phyloP scores from a whole-genome alignment of 2,113 vertebrate genomes.

The Oryzias celebensis region DNA sequence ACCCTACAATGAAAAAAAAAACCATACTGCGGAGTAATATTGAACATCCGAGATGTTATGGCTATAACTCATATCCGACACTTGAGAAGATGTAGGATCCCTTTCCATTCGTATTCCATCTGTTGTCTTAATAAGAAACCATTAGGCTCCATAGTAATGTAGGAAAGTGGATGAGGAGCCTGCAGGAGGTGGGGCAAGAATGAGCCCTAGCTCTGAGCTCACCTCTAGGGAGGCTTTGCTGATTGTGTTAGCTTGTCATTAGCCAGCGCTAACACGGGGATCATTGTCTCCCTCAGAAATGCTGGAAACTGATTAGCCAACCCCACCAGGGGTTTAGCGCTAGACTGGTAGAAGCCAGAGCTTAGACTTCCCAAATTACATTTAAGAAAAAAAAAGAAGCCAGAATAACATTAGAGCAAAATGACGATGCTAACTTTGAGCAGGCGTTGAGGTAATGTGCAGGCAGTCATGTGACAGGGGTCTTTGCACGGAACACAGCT shows the following conservation, averaged over 20 bases:
- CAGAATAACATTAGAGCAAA: conserved; percentile 88
- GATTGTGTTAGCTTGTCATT: conserved; percentile 82
- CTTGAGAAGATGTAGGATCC: conserved; percentile 52
- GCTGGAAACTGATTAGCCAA: conserved; percentile 79
- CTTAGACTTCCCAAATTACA: conserved; percentile 73
- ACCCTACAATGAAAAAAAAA: conserved; percentile 3
- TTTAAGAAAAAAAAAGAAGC: conserved; percentile 85
- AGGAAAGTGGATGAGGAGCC: conserved; percentile 75
- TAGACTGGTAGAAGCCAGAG: conserved; percentile 65
- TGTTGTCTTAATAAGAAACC: conserved; percentile 74
- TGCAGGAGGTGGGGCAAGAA: conserved; percentile 56
- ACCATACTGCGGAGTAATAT: conserved; percentile 5
- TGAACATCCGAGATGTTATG: conserved; percentile 28
- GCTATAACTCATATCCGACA: conserved; percentile 36
- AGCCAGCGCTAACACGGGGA: conserved; percentile 78
- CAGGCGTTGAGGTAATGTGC: conserved; percentile 44
- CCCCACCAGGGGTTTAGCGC: conserved; percentile 67
- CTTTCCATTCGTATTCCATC: conserved; percentile 61
- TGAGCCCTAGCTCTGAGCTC: conserved; percentile 57
- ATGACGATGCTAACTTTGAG: conserved; percentile 78
- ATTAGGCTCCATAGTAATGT: conserved; percentile 78
- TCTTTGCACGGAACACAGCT: conserved; percentile 78
- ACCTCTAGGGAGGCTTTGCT: conserved; percentile 67
- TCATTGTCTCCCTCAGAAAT: conserved; percentile 82
- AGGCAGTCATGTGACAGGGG: conserved; percentile 82